A percentile compares a stretch with the other conserved stretches of the same genome.
Conservation (phyloP, 2,113 vertebrate genomes). For the Numida meleagris region DNA sequence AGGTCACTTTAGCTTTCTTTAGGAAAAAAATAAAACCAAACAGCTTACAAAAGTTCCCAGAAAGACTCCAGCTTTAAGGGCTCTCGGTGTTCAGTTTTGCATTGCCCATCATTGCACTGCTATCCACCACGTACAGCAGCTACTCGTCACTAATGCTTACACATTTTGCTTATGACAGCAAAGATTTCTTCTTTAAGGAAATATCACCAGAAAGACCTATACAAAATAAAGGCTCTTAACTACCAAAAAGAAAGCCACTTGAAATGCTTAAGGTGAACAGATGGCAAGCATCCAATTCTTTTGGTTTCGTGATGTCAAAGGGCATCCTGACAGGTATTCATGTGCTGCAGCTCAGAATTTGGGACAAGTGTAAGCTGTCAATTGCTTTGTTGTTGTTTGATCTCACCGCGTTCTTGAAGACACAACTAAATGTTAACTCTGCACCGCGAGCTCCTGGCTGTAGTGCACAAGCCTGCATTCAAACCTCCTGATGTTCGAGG, state of each 20-base stretch:
- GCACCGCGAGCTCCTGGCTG: not conserved
- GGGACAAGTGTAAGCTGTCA: not conserved
- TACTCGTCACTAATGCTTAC: not conserved
- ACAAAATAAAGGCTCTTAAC: constrained; percentile 37
- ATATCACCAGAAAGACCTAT: constrained; percentile 49
- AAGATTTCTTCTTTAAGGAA: constrained; percentile 23
- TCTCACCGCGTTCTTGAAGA: not conserved
- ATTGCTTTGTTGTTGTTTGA: not conserved
- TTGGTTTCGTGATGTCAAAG: not conserved
- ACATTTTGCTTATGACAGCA: constrained; percentile 18
- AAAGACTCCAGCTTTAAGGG: not conserved
- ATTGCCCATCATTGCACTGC: constrained; percentile 44
- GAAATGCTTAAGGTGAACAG: constrained; percentile 12
- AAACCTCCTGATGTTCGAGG: not conserved
- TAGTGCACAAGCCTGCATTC: not conserved
- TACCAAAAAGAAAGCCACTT: constrained; percentile 56
- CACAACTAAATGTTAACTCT: not conserved
- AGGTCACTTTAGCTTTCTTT: constrained; percentile 63
- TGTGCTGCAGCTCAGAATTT: not conserved
- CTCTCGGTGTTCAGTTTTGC: not conserved
- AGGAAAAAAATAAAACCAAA: constrained; percentile 33
- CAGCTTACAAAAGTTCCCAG: not conserved
- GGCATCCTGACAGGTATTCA: not conserved
- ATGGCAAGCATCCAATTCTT: not conserved
- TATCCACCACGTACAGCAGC: not conserved